These are phyloP conservation scores for Erebia ligea DNA, from an alignment of 2,888 invertebrate species.

Conservation along the genomic window DNA sequence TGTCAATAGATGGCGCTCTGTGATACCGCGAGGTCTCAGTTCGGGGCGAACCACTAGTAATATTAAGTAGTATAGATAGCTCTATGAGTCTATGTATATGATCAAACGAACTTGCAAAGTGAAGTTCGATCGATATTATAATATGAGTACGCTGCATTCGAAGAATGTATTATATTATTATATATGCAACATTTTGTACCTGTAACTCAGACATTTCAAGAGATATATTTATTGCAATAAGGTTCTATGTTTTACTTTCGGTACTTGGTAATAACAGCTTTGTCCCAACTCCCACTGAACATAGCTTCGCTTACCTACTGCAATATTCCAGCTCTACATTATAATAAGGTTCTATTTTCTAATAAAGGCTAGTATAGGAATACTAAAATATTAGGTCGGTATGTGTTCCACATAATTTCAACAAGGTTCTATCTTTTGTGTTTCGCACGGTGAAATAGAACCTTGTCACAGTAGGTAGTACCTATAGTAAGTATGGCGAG, in stretches of 20 bases:
- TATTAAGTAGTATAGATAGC: no score
- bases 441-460: neutral
- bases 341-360: neutral
- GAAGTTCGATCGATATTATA: no score
- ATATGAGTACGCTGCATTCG: no score
- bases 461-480: conserved; percentile 4
- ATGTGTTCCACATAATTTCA: neutral
- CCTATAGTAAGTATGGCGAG: conserved; percentile 12
- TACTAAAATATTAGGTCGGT: neutral
- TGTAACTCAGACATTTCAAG: no score
- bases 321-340: neutral
- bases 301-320: neutral
- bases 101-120: no score
- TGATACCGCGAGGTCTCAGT: no score
- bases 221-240: neutral
- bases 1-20: no score
- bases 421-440: neutral
- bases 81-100: no score
- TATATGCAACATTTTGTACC: no score
- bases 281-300: neutral
- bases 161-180: no score
- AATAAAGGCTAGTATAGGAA: neutral
- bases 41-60: no score
- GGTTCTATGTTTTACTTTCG: neutral
- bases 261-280: neutral